Conservation (phyloP, 2,888 invertebrate species). For the Harmothoe impar region DNA sequence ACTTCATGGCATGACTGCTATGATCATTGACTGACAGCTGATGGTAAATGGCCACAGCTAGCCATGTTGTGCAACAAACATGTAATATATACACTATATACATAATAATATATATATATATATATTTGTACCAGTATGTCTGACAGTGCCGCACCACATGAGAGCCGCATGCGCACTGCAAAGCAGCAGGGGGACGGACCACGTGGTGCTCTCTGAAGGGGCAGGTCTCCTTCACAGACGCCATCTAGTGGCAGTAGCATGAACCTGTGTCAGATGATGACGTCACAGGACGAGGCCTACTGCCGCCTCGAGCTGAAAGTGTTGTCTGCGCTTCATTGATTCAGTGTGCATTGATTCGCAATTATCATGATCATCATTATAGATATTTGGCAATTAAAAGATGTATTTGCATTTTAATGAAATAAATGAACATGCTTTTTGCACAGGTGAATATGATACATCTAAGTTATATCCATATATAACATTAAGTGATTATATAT, state of each 20-base stretch:
- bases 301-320: conserved; percentile 24
- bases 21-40: conserved; percentile 1
- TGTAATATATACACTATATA: conserved; percentile 8
- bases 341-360: conserved; percentile 27
- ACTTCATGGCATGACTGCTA: neutral
- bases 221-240: conserved; percentile 5
- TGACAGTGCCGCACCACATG: neutral
- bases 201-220: conserved; percentile 2
- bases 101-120: conserved; percentile 26
- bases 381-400: neutral
- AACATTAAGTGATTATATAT: conserved; percentile 34
- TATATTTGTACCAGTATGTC: conserved; percentile 30
- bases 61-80: neutral
- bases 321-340: conserved; percentile 14
- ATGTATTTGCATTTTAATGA: neutral
- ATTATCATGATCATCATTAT: conserved; percentile 1
- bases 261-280: neutral
- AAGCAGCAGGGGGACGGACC: conserved; percentile 1
- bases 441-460: conserved; percentile 21
- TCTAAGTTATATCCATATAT: neutral
- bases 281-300: neutral
- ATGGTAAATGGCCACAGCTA: neutral
- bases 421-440: neutral
- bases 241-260: conserved; percentile 41
- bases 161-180: neutral